Conservation (phyloP, 2,797 vertebrate genomes). For the Anabacerthia variegaticeps region DNA sequence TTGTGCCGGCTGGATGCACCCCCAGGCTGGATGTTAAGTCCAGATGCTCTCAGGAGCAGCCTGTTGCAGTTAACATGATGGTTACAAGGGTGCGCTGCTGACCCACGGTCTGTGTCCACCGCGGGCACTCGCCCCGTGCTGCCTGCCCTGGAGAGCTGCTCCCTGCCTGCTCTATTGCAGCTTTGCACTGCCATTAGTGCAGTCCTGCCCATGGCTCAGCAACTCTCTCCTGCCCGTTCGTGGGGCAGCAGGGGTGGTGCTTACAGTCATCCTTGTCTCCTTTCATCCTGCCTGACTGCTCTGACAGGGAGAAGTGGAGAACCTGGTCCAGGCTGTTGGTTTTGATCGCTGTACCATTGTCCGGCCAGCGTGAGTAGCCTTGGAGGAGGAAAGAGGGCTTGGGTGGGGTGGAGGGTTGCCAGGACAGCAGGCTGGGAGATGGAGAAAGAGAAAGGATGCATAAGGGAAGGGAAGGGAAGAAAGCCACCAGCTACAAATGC, state of each 20-base stretch:
- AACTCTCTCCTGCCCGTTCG: accelerated
- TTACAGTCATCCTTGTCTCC: neutral
- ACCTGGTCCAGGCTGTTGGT: constrained; percentile 76
- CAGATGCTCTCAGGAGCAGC: neutral
- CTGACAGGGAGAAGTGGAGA: constrained; percentile 63
- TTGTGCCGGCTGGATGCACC: neutral
- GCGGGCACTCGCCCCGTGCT: accelerated
- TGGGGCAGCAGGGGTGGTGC: accelerated
- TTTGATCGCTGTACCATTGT: constrained; percentile 84
- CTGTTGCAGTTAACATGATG: neutral
- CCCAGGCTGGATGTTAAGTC: neutral
- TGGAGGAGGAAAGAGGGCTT: neutral
- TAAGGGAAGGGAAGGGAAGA: neutral
- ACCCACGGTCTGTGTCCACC: accelerated
- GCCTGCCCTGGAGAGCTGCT: neutral
- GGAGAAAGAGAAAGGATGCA: neutral
- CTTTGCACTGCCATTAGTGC: accelerated
- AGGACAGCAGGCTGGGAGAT: neutral
- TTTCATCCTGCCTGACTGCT: neutral
- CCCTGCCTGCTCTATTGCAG: neutral
- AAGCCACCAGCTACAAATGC: neutral
- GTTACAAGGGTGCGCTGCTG: constrained; percentile 35
- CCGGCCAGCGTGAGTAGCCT: constrained; percentile 81
- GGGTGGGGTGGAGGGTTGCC: neutral
- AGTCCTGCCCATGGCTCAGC: accelerated